Percentiles rank a stretch among this genome's conserved stretches.
These are phyloP conservation scores for Anguilla marmorata DNA, from an alignment of 2,797 vertebrate genomes.

Conservation along the genomic window DNA sequence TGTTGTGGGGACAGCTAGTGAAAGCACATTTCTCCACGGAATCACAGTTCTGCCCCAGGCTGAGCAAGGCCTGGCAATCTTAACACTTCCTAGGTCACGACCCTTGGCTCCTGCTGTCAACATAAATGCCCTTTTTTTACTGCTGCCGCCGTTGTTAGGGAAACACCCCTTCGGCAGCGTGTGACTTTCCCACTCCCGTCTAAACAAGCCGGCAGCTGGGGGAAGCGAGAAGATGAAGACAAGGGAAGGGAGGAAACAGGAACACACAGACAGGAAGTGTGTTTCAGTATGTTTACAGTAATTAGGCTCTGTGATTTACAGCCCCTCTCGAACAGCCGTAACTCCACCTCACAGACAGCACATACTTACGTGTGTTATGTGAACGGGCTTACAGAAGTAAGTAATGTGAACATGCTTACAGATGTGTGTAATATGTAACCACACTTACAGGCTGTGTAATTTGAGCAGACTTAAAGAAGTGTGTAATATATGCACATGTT, in stretches of 20 bases:
- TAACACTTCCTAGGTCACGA: conserved; percentile 46
- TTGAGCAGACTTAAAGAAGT: neutral
- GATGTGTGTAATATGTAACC: neutral
- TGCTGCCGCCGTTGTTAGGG: neutral
- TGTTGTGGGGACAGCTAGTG: neutral
- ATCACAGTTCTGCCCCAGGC: conserved; percentile 37
- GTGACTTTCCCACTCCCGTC: neutral
- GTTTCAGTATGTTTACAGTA: neutral
- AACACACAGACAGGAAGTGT: neutral
- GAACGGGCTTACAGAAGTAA: neutral
- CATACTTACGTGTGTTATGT: neutral
- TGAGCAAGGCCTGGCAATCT: conserved; percentile 48
- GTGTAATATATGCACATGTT: neutral
- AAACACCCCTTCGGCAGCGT: neutral
- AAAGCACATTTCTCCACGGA: neutral
- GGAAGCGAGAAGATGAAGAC: neutral
- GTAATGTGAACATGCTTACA: neutral
- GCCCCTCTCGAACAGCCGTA: neutral
- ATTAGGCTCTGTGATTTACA: neutral
- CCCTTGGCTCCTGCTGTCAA: conserved; percentile 39
- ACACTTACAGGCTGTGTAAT: neutral
- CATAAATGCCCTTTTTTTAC: conserved; percentile 27
- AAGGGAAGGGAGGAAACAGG: neutral
- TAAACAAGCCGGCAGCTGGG: neutral
- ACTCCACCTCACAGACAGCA: neutral